Evolutionary conservation across 1,140 invertebrate genomes (phyloP).

Genomic region (Triops longicaudatus): DNA sequence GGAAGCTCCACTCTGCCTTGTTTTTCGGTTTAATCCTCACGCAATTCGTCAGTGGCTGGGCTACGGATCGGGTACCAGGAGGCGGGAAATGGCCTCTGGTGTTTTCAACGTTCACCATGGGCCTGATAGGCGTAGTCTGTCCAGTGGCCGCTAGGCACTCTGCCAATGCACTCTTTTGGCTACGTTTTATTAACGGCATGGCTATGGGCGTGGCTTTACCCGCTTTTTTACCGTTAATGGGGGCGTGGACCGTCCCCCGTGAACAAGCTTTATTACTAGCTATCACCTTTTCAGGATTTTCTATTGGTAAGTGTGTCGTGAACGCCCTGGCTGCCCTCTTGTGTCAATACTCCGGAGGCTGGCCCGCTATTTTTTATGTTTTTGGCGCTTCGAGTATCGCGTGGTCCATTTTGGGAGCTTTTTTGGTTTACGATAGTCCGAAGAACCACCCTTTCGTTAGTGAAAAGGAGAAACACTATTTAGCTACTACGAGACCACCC

Average conservation of each 20-base stretch:
- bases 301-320: background rate
- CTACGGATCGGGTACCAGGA: background rate
- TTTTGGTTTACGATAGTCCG: background rate
- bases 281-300: background rate
- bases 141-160: background rate
- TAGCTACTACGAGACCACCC: background rate
- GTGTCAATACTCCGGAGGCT: background rate
- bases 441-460: background rate
- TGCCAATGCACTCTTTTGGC: background rate
- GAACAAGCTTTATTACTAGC: background rate
- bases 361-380: background rate
- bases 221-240: background rate
- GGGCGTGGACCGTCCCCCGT: background rate
- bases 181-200: background rate
- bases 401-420: background rate
- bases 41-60: background rate
- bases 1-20: background rate
- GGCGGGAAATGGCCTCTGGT: background rate
- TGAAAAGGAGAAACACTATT: background rate
- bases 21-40: background rate
- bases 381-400: background rate
- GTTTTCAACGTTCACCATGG: background rate
- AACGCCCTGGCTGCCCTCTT: background rate
- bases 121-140: background rate
- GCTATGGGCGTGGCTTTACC: constrained; percentile 5